Base-by-base conservation (phyloP, 2,113 vertebrate species). In the Petromus typicus region DNA sequence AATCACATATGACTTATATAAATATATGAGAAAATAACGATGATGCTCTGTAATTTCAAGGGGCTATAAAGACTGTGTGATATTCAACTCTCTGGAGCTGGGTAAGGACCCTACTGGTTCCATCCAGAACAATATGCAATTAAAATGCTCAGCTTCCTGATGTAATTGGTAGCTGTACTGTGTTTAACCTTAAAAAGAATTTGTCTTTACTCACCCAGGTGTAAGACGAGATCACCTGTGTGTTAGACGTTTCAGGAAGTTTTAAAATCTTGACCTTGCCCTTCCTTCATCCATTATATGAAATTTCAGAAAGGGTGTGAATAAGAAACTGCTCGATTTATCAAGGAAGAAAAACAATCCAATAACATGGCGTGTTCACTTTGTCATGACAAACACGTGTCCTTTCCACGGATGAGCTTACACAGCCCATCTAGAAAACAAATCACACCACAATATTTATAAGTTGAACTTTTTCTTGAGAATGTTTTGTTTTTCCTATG, bases 401-500 rank as follows among this genome's bases (percentile, higher is more conserved):
- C 43, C 48, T 61, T 75, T 69, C 67, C 51, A 14, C 75, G 67
- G 89, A 94, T 76, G 78, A 32, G 40, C 63, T 37, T 59, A 71
- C 1, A 18, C 11, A 23, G 34, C 69, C 79, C 61, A 23, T 34
- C 64, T 13, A 27, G 76, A 91, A 91, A 91, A 86, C 61, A 84
- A 86, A 59, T 79, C 87, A 80, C 20, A 37, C 14, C 20, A 43
- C 20, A 6, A 20, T 76, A 69, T 92, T 90, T 83, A 66, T 82
- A 89, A 81, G 61, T 86, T 93, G 54, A 85, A 25, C 18, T 75
- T 89, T 73, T 89, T 80, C 64, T 88, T 96, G 51, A 80, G 80
- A 69, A 45, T 86, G 32, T 59, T 63, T 45, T 66, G 45, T 22
- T 91, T 96, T 95, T 92, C 63, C 86, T 89, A 69, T 86, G 89